A percentile compares a stretch with the other conserved stretches of the same genome.
These are phyloP conservation scores for Ichneumon xanthorius DNA, from an alignment of 2,888 invertebrate species.

Conservation along the genomic window DNA sequence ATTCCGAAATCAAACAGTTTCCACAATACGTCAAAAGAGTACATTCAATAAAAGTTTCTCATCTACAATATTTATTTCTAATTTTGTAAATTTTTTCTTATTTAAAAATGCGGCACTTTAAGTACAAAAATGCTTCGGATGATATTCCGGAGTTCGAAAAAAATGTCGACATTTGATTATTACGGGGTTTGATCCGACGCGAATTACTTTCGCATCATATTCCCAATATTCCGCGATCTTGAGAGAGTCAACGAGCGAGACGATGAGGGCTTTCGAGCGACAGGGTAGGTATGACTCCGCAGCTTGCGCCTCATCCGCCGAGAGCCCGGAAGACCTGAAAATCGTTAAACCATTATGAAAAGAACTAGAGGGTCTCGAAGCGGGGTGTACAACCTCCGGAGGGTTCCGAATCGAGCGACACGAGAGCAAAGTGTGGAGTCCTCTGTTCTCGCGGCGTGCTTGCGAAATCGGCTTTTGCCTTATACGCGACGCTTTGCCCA, in stretches of 20 bases:
- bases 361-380: constrained; percentile 9
- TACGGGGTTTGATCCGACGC: background rate
- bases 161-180: background rate
- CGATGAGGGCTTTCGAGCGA: background rate
- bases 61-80: no score
- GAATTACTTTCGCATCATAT: background rate
- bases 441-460: constrained; percentile 18
- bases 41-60: no score
- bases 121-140: background rate
- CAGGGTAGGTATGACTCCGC: background rate
- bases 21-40: no score
- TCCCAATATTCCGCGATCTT: background rate
- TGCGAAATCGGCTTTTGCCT: constrained; percentile 13
- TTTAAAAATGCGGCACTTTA: no score
- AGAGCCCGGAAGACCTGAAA: constrained; percentile 16
- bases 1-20: no score
- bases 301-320: background rate
- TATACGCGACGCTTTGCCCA: background rate
- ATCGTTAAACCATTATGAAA: constrained; percentile 53
- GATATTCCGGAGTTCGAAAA: background rate
- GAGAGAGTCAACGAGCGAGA: background rate
- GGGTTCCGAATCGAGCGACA: background rate
- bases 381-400: constrained; percentile 4
- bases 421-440: constrained; percentile 19
- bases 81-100: no score